Conservation (phyloP, 2,888 invertebrate species). For the Chrysolina americana region DNA sequence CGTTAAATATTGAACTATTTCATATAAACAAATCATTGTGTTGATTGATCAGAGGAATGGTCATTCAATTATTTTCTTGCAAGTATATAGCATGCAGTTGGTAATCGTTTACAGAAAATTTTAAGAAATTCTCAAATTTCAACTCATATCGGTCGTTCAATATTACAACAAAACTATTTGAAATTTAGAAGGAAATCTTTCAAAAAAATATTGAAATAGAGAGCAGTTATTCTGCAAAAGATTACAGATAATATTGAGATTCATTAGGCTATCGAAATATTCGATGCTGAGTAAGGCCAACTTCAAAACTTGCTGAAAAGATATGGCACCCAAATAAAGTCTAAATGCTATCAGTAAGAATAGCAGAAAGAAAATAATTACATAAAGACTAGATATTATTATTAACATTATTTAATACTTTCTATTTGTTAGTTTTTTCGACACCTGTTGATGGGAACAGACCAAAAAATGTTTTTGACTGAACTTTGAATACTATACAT, state of each 20-base stretch:
- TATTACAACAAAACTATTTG: too few species aligned
- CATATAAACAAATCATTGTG: too few species aligned
- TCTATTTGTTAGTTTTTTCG: constrained; percentile 31
- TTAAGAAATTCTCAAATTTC: too few species aligned
- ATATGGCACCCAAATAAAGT: constrained; percentile 35
- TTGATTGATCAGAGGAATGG: too few species aligned
- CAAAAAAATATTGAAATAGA: too few species aligned
- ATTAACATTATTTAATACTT: constrained; percentile 46
- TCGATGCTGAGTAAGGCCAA: constrained; percentile 33
- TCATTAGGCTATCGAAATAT: background rate
- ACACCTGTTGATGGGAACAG: constrained; percentile 33
- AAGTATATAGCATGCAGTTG: too few species aligned
- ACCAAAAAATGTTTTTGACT: constrained; percentile 35
- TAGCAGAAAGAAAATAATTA: constrained; percentile 28
- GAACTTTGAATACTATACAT: background rate
- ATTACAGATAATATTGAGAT: constrained; percentile 15
- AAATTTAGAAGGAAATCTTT: too few species aligned
- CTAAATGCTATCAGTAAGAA: constrained; percentile 9
- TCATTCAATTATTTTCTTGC: too few species aligned
- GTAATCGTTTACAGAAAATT: too few species aligned
- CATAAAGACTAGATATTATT: constrained; percentile 52
- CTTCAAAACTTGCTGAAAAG: constrained; percentile 32
- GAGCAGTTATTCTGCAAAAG: too few species aligned
- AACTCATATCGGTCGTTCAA: too few species aligned
- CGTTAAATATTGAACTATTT: too few species aligned